Percentiles rank a stretch among this genome's conserved stretches.
Evolutionary conservation across 2,113 vertebrate genomes (phyloP).

Genomic region (Neofelis nebulosa): DNA sequence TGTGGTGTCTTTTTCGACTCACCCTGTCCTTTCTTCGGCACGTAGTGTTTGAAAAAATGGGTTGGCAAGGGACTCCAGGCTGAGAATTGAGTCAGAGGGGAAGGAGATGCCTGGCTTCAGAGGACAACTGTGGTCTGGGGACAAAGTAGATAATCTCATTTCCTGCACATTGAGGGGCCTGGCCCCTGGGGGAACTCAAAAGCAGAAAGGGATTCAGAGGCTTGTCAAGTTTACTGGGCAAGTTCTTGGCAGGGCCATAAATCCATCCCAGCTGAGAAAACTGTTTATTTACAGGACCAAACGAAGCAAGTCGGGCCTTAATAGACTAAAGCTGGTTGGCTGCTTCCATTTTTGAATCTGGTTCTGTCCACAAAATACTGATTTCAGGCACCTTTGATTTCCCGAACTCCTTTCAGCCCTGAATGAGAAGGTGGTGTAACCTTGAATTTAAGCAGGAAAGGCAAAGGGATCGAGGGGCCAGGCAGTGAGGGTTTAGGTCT

Average conservation of each 20-base stretch:
- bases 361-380: conserved; percentile 53
- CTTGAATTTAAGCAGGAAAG: neutral
- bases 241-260: conserved; percentile 61
- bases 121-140: neutral
- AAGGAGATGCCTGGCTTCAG: neutral
- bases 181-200: neutral
- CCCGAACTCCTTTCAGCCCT: neutral
- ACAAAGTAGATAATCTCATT: neutral
- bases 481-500: neutral
- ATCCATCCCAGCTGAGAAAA: conserved; percentile 64
- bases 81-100: neutral
- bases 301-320: conserved; percentile 59
- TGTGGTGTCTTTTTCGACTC: neutral
- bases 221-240: neutral
- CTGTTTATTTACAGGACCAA: conserved; percentile 62
- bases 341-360: conserved; percentile 58
- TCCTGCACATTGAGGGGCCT: neutral
- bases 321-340: conserved; percentile 59
- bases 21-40: neutral
- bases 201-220: neutral
- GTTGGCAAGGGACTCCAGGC: neutral
- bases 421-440: neutral
- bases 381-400: conserved; percentile 45
- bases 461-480: neutral
- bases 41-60: neutral